These are phyloP conservation scores for Pyrrhosoma nymphula DNA, from an alignment of 2,888 invertebrate genomes.

Conservation along the genomic window DNA sequence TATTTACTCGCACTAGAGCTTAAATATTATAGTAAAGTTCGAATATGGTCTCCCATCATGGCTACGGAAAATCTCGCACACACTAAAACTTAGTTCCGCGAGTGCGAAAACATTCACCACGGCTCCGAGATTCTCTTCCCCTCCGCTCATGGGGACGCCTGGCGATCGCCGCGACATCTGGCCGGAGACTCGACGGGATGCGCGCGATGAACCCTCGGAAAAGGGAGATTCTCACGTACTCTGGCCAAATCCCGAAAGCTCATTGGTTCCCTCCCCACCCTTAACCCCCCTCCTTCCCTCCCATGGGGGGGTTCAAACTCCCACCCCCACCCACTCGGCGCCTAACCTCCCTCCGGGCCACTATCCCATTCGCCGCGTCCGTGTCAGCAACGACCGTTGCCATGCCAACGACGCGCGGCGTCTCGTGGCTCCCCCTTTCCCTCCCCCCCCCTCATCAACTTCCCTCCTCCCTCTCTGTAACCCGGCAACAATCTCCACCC, in stretches of 20 bases:
- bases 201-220: conserved; percentile 11
- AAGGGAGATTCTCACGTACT: conserved; percentile 61
- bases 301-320: neutral
- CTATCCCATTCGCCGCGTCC: conserved; percentile 53
- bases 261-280: conserved; percentile 57
- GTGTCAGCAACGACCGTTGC: conserved; percentile 46
- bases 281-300: neutral
- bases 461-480: neutral
- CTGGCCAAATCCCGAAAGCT: conserved; percentile 49
- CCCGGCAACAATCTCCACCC: neutral
- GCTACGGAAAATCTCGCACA: no score
- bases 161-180: conserved; percentile 53
- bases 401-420: conserved; percentile 53
- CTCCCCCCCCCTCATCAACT: neutral
- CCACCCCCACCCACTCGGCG: neutral
- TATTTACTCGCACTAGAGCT: no score
- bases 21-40: no score
- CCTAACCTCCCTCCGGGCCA: conserved; percentile 21
- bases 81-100: no score
- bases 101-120: no score
- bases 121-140: neutral
- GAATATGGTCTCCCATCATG: no score
- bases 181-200: conserved; percentile 35
- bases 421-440: neutral
- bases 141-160: neutral